Evolutionary conservation across 2,888 invertebrate genomes (phyloP).

Genomic region (Epistrophe grossulariae): DNA sequence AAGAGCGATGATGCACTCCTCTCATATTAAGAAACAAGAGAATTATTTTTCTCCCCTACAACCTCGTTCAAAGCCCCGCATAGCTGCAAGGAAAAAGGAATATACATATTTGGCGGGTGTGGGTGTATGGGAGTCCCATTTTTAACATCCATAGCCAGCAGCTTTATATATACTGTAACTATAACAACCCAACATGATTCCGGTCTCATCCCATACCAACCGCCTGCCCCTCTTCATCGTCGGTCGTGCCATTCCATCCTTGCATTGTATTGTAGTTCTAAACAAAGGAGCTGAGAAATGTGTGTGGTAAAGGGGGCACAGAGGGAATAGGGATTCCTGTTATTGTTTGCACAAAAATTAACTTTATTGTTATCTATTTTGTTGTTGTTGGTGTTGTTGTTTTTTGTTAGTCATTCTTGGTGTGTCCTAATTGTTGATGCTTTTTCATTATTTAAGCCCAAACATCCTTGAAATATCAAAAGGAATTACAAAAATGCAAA

Average conservation of each 20-base stretch:
- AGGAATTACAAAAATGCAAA: slow-evolving; percentile 17
- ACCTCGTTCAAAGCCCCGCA: slow-evolving; percentile 47
- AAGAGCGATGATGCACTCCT: slow-evolving; percentile 56
- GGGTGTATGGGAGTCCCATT: slow-evolving; percentile 17
- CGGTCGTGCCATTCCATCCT: slow-evolving; percentile 33
- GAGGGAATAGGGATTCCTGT: slow-evolving; percentile 45
- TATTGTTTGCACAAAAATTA: slow-evolving; percentile 71
- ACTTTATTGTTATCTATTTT: slow-evolving; percentile 69
- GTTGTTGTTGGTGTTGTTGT: slow-evolving; percentile 35
- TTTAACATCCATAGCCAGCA: slow-evolving; percentile 48
- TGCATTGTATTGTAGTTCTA: slow-evolving; percentile 40
- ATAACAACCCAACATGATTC: slow-evolving; percentile 47
- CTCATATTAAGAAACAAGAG: slow-evolving; percentile 56
- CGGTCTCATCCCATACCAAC: slow-evolving; percentile 18
- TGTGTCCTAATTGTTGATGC: slow-evolving; percentile 56
- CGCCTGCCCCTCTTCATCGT: not conserved
- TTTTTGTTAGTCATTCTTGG: slow-evolving; percentile 48
- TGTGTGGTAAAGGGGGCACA: slow-evolving; percentile 37
- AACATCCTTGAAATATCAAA: slow-evolving; percentile 45
- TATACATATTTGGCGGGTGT: slow-evolving; percentile 7
- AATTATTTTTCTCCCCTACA: slow-evolving; percentile 36
- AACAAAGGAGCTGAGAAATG: slow-evolving; percentile 60
- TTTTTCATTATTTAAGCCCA: slow-evolving; percentile 55
- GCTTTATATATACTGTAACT: slow-evolving; percentile 21
- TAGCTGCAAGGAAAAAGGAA: slow-evolving; percentile 55